Percentiles rank a stretch among this genome's conserved stretches.
phyloP scores from a whole-genome alignment of 2,113 vertebrate genomes.

The Lampris incognitus region DNA sequence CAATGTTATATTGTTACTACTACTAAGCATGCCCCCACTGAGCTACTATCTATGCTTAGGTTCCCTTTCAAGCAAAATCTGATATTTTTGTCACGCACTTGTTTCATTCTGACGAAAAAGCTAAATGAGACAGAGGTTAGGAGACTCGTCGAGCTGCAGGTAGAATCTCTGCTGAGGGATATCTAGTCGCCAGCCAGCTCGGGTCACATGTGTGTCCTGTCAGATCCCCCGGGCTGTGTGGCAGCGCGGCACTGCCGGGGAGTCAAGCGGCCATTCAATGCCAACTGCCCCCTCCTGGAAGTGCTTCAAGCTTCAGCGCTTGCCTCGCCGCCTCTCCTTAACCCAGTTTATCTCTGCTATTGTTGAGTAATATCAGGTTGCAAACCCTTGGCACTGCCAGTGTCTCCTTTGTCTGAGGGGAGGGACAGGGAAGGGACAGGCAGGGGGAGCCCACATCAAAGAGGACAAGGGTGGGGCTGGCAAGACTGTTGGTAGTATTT shows the following conservation, averaged over 20 bases:
- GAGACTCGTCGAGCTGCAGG: not conserved
- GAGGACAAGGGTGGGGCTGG: not conserved
- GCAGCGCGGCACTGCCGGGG: conserved; percentile 11
- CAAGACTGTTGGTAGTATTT: conserved; percentile 27
- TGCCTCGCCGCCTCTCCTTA: not conserved
- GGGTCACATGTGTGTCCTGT: conserved; percentile 11
- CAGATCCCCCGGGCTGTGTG: conserved; percentile 1
- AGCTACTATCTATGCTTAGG: too few species aligned
- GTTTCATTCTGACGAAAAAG: not conserved
- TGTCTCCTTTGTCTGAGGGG: conserved; percentile 23
- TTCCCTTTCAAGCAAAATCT: too few species aligned
- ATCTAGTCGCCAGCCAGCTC: conserved; percentile 12
- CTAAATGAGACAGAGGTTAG: not conserved
- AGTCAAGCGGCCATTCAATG: conserved; percentile 3
- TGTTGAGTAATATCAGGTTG: conserved; percentile 45
- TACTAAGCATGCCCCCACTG: too few species aligned
- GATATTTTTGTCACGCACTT: not conserved
- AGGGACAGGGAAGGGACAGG: conserved; percentile 28
- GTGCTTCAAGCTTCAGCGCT: conserved; percentile 8
- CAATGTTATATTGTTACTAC: too few species aligned
- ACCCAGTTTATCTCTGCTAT: conserved; percentile 18
- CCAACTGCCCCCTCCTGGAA: conserved; percentile 18
- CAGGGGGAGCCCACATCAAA: conserved; percentile 29
- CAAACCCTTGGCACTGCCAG: not conserved
- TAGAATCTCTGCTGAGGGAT: not conserved